Evolutionary conservation across 1,140 invertebrate species (phyloP).

Genomic region (Procambarus virginalis): DNA sequence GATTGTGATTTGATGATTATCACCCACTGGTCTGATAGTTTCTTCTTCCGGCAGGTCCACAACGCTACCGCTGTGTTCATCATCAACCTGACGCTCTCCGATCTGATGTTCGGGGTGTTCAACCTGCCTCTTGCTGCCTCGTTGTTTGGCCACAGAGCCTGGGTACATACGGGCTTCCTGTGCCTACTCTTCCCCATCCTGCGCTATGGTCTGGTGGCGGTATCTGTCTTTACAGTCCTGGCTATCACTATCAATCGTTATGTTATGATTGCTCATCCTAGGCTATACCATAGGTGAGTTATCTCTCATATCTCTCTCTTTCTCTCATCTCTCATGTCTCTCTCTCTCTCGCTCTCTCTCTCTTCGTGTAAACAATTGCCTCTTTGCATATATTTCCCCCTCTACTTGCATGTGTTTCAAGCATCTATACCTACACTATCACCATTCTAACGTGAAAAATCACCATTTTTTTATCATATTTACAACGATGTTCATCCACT

Average conservation of each 20-base stretch:
- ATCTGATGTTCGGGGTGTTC: constrained; percentile 87
- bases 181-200: constrained; percentile 87
- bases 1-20: no score
- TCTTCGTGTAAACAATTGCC: no score
- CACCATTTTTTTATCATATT: no score
- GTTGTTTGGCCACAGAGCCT: constrained; percentile 82
- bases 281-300: constrained; percentile 78
- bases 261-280: constrained; percentile 90
- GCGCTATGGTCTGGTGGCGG: constrained; percentile 89
- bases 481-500: no score
- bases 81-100: constrained; percentile 89
- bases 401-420: no score
- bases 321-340: neutral
- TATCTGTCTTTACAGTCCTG: constrained; percentile 88
- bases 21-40: neutral
- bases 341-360: neutral
- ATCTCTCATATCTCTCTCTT: constrained; percentile 3
- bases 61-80: constrained; percentile 90
- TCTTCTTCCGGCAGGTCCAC: constrained; percentile 78
- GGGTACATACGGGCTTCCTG: constrained; percentile 81
- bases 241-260: constrained; percentile 92
- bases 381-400: no score
- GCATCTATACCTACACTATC: no score
- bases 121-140: constrained; percentile 89
- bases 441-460: no score